phyloP scores from a whole-genome alignment of 1,140 invertebrate species.

The Zaprionus lachaisei region DNA sequence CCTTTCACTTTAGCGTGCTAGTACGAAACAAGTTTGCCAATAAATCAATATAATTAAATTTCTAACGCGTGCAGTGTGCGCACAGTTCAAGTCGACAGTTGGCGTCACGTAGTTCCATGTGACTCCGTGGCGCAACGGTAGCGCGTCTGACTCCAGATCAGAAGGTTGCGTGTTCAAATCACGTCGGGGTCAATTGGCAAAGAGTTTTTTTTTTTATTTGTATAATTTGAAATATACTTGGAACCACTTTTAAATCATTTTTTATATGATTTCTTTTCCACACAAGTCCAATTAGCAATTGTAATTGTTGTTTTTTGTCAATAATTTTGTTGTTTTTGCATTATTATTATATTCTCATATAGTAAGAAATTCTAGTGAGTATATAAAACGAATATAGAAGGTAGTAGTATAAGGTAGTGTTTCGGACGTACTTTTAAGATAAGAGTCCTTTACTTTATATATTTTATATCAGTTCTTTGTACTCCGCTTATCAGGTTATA shows the following conservation, averaged over 20 bases:
- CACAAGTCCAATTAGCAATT: too few relatives aligned
- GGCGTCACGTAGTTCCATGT: conserved; percentile 17
- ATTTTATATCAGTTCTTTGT: too few relatives aligned
- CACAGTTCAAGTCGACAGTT: conserved; percentile 21
- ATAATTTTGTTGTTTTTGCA: too few relatives aligned
- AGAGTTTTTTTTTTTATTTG: neutral
- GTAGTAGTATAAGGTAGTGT: too few relatives aligned
- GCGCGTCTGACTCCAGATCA: conserved; percentile 99
- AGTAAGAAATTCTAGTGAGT: too few relatives aligned
- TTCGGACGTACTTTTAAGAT: too few relatives aligned
- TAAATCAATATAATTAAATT: conserved; percentile 50
- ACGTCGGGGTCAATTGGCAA: conserved; percentile 93
- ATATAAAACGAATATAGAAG: too few relatives aligned
- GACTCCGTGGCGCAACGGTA: conserved; percentile 98
- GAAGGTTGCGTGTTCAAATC: conserved; percentile 99
- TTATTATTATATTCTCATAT: too few relatives aligned
- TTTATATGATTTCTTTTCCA: neutral
- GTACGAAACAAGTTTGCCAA: conserved; percentile 28
- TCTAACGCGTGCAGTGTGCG: conserved; percentile 5
- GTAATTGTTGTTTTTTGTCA: too few relatives aligned
- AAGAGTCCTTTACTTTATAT: too few relatives aligned
- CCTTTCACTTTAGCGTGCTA: neutral
- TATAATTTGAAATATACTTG: neutral
- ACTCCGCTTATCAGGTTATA: too few relatives aligned
- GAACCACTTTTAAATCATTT: neutral